Evolutionary conservation across 2,113 vertebrate species (phyloP).

Genomic region (Polypterus bichir): DNA sequence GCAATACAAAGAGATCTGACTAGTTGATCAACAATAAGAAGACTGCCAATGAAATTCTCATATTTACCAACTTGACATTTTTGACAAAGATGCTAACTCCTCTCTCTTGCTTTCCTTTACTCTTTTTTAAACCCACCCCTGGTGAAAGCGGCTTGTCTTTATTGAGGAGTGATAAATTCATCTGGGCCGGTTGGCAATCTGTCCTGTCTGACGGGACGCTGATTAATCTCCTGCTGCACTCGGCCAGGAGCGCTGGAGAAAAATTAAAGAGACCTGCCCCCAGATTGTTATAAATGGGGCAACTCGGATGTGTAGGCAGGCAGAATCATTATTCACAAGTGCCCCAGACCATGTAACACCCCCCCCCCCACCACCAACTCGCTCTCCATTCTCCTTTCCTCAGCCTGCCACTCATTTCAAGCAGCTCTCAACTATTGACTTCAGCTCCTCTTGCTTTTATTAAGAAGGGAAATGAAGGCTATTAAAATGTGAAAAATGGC

Average conservation of each 20-base stretch:
- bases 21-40: too few relatives aligned
- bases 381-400: neutral
- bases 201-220: conserved; percentile 17
- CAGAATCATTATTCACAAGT: conserved; percentile 53
- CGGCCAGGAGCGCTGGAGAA: conserved; percentile 2
- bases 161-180: conserved; percentile 9
- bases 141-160: conserved; percentile 2
- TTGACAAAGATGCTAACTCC: neutral
- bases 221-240: conserved; percentile 18
- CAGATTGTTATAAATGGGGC: conserved; percentile 51
- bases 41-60: neutral
- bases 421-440: conserved; percentile 34
- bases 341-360: conserved; percentile 33
- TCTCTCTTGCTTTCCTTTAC: neutral
- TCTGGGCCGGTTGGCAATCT: conserved; percentile 13
- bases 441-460: conserved; percentile 25
- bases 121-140: too few relatives aligned
- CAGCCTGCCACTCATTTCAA: conserved; percentile 37
- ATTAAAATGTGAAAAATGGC: conserved; percentile 23
- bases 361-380: conserved; percentile 24
- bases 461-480: conserved; percentile 27
- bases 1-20: too few relatives aligned
- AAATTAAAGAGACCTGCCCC: conserved; percentile 6
- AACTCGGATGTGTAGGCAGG: conserved; percentile 38
- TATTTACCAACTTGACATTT: neutral